These are phyloP conservation scores for Plectrocnemia conspersa DNA, from an alignment of 1,140 invertebrate species.

Conservation along the genomic window DNA sequence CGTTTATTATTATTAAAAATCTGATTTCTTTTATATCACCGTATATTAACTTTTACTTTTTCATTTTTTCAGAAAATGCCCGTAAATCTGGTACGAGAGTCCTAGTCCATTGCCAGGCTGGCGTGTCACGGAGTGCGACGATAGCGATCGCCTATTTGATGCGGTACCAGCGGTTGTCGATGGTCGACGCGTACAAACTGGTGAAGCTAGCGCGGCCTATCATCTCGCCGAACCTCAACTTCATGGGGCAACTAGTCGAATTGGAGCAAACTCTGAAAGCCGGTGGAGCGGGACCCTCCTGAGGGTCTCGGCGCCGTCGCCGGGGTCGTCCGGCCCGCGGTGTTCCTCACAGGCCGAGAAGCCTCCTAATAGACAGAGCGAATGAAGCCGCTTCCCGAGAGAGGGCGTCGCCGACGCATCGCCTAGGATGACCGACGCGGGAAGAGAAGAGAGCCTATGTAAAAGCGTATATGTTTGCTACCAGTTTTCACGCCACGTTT, in stretches of 20 bases:
- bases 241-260: constrained; percentile 91
- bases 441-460: not conserved
- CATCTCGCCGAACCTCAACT: constrained; percentile 95
- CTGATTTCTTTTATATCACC: constrained; percentile 1
- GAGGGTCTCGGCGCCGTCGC: not conserved
- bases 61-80: constrained; percentile 75
- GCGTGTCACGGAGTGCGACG: constrained; percentile 89
- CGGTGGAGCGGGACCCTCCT: constrained; percentile 39
- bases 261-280: constrained; percentile 68
- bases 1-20: no score
- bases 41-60: constrained; percentile 31
- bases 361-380: no score
- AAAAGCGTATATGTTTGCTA: no score
- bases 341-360: not conserved
- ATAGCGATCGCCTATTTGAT: constrained; percentile 94
- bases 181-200: constrained; percentile 84
- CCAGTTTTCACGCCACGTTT: no score
- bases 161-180: constrained; percentile 79
- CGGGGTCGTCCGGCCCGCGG: constrained; percentile 6
- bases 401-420: not conserved
- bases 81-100: constrained; percentile 72
- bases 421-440: no score
- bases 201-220: constrained; percentile 83
- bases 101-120: constrained; percentile 92
- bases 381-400: no score